Base-by-base conservation (phyloP, 1,140 invertebrate species). In the Semibalanus balanoides region DNA sequence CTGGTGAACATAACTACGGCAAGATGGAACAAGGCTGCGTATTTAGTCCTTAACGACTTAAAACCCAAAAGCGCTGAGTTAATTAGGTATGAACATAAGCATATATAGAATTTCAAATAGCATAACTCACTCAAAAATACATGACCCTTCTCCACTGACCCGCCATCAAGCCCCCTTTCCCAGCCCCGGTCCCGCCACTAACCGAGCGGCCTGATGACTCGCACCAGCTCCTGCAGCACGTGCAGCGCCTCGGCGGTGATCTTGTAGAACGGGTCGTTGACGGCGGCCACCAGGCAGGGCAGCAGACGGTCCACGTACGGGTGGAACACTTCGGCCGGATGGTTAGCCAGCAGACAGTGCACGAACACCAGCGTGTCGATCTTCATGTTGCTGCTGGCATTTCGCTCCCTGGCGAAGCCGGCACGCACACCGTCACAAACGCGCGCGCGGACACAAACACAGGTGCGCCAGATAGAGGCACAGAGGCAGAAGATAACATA, bases 371-470 rank as follows among this genome's bases (percentile, higher is more conserved):
- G 84, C 0, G 96, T 95, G 81, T 98, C 96, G 79, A 99, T 98
- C 86, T 98, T 98, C 94, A 99, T 98, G 81, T 97, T 98, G 73
- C 95, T 97, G 35, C 93, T 95, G 0, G 95, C 94, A 81, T 93
- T 94, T 81, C 96, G 97, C 81, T 98, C 96, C 0, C 91, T 93
- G 82, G 74, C 81, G 78, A 74, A 80, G 75, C 69, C 78, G 51
- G 9, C 51, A 40, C 35, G 17, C n/a, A n/a, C n/a, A n/a, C n/a
- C n/a, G n/a, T n/a, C 35, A 40, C 17, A 17, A 40, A 70, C 69
- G 28, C 7, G 25, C 69, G 25, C 69, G 25, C 69, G 25, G 3
- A 7, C 69, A 70, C 69, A 70, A 25, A 70, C 7, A 70, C 69
- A 70, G 7, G 3, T n/a, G 71, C n/a, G n/a, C n/a, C n/a, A n/a